Evolutionary conservation across 1,140 invertebrate species (phyloP).

Genomic region (Teleogryllus occipitalis): DNA sequence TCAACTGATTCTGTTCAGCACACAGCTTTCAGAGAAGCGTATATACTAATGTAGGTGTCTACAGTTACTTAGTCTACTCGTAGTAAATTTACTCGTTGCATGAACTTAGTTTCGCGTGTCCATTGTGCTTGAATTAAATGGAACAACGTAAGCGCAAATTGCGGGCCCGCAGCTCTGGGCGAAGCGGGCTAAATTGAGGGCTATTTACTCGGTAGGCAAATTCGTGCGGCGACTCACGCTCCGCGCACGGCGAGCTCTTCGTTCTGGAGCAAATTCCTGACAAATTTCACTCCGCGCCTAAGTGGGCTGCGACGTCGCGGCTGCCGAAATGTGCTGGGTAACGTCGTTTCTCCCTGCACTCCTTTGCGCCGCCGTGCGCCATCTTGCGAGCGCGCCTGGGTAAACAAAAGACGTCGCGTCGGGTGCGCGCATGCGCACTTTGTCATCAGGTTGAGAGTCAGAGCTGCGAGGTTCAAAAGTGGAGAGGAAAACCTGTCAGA

Average conservation of each 20-base stretch:
- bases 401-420: not conserved
- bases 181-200: not conserved
- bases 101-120: not conserved
- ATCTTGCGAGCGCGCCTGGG: not conserved
- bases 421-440: not conserved
- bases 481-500: too few species aligned
- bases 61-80: too few species aligned
- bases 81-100: too few species aligned
- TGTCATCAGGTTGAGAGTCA: not conserved
- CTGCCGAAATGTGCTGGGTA: not conserved
- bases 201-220: not conserved
- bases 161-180: not conserved
- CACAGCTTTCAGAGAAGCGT: too few species aligned
- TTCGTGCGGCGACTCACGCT: not conserved
- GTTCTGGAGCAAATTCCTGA: not conserved
- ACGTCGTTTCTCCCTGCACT: not conserved
- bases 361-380: not conserved
- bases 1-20: too few species aligned
- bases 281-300: not conserved
- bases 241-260: not conserved
- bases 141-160: not conserved
- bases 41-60: too few species aligned
- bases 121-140: not conserved
- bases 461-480: not conserved
- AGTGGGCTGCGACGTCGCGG: not conserved